These are phyloP conservation scores for Siniperca chuatsi DNA, from an alignment of 2,113 vertebrate species.

Conservation along the genomic window DNA sequence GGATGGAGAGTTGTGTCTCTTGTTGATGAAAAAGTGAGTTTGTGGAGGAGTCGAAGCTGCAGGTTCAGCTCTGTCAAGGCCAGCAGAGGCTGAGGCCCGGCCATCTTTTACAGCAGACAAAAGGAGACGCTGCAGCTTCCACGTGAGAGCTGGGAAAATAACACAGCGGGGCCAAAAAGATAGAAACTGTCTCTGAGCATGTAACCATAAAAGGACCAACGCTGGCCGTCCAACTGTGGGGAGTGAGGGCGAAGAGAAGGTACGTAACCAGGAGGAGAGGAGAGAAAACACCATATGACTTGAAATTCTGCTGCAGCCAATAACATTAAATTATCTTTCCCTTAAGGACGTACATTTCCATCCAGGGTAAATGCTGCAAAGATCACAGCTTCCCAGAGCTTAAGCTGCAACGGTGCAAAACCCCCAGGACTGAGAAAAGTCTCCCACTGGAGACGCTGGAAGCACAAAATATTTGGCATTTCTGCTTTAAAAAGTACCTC, in stretches of 20 bases:
- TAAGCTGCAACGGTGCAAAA: too few relatives aligned
- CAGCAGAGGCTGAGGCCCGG: not conserved
- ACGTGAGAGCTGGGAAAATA: not conserved
- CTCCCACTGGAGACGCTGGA: too few relatives aligned
- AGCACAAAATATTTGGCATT: too few relatives aligned
- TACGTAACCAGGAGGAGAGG: not conserved
- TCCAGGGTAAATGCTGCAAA: too few relatives aligned
- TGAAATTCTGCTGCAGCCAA: too few relatives aligned
- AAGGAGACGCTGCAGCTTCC: not conserved
- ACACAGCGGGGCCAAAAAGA: not conserved
- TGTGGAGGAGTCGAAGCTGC: conserved; percentile 11
- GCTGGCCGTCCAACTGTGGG: not conserved
- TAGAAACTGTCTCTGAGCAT: not conserved
- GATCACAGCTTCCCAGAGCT: too few relatives aligned
- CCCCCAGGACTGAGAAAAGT: too few relatives aligned
- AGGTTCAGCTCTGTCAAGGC: not conserved
- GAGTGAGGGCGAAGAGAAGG: not conserved
- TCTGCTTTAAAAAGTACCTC: too few relatives aligned
- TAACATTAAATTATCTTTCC: too few relatives aligned
- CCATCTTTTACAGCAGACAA: not conserved
- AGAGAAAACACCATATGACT: not conserved
- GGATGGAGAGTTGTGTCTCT: not conserved
- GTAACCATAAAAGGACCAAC: conserved; percentile 76
- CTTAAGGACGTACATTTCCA: too few relatives aligned
- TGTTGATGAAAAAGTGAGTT: not conserved